phyloP scores from a whole-genome alignment of 2,113 vertebrate genomes.

The Scortum barcoo region DNA sequence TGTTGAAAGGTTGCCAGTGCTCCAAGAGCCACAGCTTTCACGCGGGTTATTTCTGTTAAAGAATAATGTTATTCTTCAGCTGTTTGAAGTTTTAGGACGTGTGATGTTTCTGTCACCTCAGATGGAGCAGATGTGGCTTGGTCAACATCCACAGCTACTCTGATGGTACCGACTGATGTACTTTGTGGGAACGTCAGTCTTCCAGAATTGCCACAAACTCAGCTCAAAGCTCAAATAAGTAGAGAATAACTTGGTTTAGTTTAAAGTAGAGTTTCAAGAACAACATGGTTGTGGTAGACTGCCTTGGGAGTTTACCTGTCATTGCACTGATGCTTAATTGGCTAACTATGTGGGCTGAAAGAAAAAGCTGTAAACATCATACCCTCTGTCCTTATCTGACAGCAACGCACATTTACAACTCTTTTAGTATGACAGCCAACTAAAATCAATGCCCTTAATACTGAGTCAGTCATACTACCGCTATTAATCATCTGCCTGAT shows the following conservation, averaged over 20 bases:
- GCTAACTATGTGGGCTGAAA: slow-evolving; percentile 8
- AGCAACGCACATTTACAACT: background rate
- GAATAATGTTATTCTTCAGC: slow-evolving; percentile 48
- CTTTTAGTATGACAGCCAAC: background rate
- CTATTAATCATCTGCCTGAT: background rate
- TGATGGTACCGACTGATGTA: background rate
- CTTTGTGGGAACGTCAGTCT: background rate
- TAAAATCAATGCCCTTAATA: background rate
- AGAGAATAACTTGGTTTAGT: background rate
- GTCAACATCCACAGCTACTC: background rate
- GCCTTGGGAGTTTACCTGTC: slow-evolving; percentile 43
- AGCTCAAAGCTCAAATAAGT: background rate
- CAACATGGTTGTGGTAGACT: background rate
- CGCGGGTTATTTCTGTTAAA: slow-evolving; percentile 20
- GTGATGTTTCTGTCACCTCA: slow-evolving; percentile 44
- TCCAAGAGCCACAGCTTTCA: slow-evolving; percentile 51
- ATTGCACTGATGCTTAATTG: slow-evolving; percentile 29
- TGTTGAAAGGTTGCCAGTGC: slow-evolving; percentile 50
- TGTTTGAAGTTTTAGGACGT: slow-evolving; percentile 26
- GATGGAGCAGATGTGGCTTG: slow-evolving; percentile 21
- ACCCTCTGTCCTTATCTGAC: slow-evolving; percentile 29
- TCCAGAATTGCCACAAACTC: background rate
- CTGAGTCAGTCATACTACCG: background rate
- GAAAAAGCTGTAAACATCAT: slow-evolving; percentile 5
- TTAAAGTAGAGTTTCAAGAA: background rate